A percentile compares a stretch with the other conserved stretches of the same genome.
Evolutionary conservation across 2,888 invertebrate genomes (phyloP).

Genomic region (Platycheirus rosarum): DNA sequence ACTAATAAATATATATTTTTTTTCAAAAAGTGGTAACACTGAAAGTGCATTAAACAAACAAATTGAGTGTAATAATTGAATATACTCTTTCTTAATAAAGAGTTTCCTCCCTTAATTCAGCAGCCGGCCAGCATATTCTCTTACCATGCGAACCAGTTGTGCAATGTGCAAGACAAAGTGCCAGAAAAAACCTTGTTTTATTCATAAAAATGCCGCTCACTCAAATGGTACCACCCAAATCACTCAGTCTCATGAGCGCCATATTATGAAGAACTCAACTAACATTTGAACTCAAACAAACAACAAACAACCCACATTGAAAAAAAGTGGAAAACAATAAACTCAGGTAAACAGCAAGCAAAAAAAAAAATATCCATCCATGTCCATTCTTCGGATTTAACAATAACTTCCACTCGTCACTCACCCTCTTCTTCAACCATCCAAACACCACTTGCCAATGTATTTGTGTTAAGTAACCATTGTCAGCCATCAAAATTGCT

Average conservation of each 20-base stretch:
- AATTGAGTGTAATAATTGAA: too few species aligned
- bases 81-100: neutral
- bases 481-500: constrained; percentile 22
- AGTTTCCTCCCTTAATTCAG: constrained; percentile 12
- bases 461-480: constrained; percentile 64
- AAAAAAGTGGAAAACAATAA: constrained; percentile 57
- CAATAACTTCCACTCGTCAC: constrained; percentile 43
- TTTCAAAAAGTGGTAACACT: neutral
- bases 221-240: constrained; percentile 40
- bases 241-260: constrained; percentile 32
- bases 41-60: neutral
- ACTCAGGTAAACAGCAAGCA: constrained; percentile 53
- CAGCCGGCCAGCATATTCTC: too few species aligned
- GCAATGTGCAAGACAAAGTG: too few species aligned
- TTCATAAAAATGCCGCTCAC: constrained; percentile 13
- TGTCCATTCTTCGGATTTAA: constrained; percentile 45
- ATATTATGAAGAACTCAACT: neutral
- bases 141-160: neutral
- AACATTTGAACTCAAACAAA: neutral
- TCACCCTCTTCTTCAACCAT: constrained; percentile 40
- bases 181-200: constrained; percentile 9
- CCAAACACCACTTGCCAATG: constrained; percentile 9
- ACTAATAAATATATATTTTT: too few species aligned
- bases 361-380: constrained; percentile 34
- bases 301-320: neutral